These are phyloP conservation scores for Microcaecilia unicolor DNA, from an alignment of 2,797 vertebrate species.

Conservation along the genomic window DNA sequence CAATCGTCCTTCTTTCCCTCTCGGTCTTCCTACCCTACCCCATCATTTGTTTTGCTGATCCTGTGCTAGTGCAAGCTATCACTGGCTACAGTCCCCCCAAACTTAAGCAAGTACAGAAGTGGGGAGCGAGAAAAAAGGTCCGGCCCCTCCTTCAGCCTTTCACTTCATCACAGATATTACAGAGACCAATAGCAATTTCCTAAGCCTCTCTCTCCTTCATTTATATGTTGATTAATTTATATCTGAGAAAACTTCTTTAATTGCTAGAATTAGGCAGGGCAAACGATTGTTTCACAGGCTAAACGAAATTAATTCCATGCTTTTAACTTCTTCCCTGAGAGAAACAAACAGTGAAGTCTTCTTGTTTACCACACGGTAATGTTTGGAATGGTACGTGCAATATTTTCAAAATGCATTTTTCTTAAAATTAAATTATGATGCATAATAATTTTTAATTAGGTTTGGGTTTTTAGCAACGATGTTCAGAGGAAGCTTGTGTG, in stretches of 20 bases:
- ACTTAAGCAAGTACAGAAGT: too few species aligned
- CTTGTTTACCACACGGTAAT: constrained; percentile 36
- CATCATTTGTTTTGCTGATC: background rate
- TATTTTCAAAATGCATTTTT: constrained; percentile 10
- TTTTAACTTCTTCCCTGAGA: constrained; percentile 42
- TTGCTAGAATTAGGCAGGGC: constrained; percentile 44
- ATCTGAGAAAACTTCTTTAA: constrained; percentile 38
- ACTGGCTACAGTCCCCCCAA: too few species aligned
- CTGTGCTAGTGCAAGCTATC: background rate
- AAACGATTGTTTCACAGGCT: constrained; percentile 40
- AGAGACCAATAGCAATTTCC: background rate
- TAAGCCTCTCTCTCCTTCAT: constrained; percentile 12
- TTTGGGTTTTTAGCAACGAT: too few species aligned
- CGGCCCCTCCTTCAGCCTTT: too few species aligned
- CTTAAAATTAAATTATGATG: constrained; percentile 20
- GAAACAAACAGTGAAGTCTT: constrained; percentile 46
- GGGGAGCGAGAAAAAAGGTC: too few species aligned
- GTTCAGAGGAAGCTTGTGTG: too few species aligned
- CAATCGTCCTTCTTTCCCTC: too few species aligned
- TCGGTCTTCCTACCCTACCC: background rate
- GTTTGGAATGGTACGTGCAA: constrained; percentile 23
- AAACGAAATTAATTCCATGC: constrained; percentile 42
- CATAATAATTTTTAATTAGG: too few species aligned
- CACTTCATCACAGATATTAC: constrained; percentile 4
- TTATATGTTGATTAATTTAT: constrained; percentile 46